A percentile compares a stretch with the other conserved stretches of the same genome.
Evolutionary conservation across 2,888 invertebrate species (phyloP).

Genomic region (Tethea ocularis): DNA sequence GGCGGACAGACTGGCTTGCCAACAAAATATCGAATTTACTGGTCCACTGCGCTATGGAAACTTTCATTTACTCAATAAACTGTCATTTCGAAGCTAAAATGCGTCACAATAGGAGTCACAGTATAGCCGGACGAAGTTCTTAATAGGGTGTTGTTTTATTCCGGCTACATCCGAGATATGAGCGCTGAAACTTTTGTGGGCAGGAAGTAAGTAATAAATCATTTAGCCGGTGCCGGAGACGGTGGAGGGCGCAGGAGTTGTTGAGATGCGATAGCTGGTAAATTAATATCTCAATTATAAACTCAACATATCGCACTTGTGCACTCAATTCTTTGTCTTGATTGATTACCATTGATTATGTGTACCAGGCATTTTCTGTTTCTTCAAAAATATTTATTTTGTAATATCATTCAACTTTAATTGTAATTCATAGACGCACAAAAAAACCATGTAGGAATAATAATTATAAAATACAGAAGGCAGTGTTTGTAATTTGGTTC

Average conservation of each 20-base stretch:
- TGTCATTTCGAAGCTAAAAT: conserved; percentile 38
- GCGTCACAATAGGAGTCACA: conserved; percentile 44
- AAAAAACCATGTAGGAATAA: too few relatives aligned
- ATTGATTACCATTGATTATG: conserved; percentile 51
- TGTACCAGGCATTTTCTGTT: too few relatives aligned
- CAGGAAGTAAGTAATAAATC: conserved; percentile 43
- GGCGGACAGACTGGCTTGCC: conserved; percentile 37
- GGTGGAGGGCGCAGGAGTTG: conserved; percentile 23
- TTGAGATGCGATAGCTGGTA: conserved; percentile 27
- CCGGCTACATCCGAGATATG: conserved; percentile 27
- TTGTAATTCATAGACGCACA: too few relatives aligned
- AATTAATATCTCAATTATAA: conserved; percentile 45
- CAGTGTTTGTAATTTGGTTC: too few relatives aligned
- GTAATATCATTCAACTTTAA: too few relatives aligned
- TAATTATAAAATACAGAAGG: too few relatives aligned
- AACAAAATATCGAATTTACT: conserved; percentile 47
- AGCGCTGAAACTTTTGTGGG: conserved; percentile 34
- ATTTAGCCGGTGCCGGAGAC: conserved; percentile 29
- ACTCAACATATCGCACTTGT: conserved; percentile 35
- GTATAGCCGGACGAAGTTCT: conserved; percentile 32
- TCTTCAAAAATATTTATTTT: too few relatives aligned
- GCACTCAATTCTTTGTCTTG: conserved; percentile 44
- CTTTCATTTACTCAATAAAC: conserved; percentile 38
- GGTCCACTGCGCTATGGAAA: conserved; percentile 31
- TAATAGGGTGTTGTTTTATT: conserved; percentile 39